Evolutionary conservation across 1,140 invertebrate genomes (phyloP), one percentile per base, ranked within the genome.

Genomic region (Drosophila nigrodunni): DNA sequence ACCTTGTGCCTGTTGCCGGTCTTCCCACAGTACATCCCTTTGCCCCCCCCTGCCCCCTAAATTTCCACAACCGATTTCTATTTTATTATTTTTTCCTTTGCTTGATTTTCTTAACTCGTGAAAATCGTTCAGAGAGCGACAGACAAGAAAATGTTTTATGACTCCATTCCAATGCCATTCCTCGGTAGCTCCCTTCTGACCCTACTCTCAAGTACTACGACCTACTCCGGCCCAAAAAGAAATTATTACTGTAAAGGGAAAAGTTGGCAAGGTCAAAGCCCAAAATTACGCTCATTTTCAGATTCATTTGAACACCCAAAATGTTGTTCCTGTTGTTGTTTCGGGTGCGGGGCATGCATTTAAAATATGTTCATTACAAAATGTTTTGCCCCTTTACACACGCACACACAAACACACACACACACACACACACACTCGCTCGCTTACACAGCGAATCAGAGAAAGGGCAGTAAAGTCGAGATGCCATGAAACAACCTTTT

Each of bases 341-440:
- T 46, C 58, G 55, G 35, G 74, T 78, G 79, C 80, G 80, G 81
- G 80, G 80, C 80, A 78, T 82, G 78, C 80, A 82, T 82, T 82
- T 74, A 69, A 82, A 82, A 82, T 82, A 82, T 82, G 80, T 82
- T 82, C 71, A 82, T 82, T 82, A 82, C 80, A 68, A 77, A 77
- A 67, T 78, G 74, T 71, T 74, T 82, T 67, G 64, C 78, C 78
- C 75, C 68, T 69, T 64, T 60, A 37, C 30, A 61, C 25, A 59
- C 43, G 49, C 46, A 44, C 35, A 44, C 34, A 46, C 68, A 71
- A 30, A 41, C 35, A 34, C 21, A 39, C 11, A 62, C 30, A 55
- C 21, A 39, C 11, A 62, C 30, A 55, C 18, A 64, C 21, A 62
- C 41, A 44, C 35, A 44, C 34, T 39, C 68, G 65, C 37, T 34